Percentiles rank a stretch among this genome's conserved stretches.
Conservation (phyloP, 2,888 invertebrate genomes). For the Carterocephalus palaemon region DNA sequence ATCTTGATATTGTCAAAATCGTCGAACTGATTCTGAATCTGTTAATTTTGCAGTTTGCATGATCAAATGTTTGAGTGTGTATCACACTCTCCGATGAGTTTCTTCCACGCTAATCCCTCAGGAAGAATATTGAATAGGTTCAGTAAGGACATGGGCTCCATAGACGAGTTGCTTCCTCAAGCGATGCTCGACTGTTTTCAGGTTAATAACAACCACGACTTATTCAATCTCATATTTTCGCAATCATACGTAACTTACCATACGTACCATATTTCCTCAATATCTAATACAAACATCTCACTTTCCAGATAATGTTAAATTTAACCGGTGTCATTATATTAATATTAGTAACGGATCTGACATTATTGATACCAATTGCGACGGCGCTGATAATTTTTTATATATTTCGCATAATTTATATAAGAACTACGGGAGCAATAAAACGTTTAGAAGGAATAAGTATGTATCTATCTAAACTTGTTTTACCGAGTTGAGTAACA, state of each 20-base stretch:
- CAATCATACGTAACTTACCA: no score
- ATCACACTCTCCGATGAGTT: slow-evolving; percentile 75
- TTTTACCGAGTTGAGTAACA: no score
- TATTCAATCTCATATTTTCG: no score
- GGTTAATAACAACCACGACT: slow-evolving; percentile 45
- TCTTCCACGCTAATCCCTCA: slow-evolving; percentile 91
- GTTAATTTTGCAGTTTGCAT: slow-evolving; percentile 75
- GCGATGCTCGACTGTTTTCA: slow-evolving; percentile 85
- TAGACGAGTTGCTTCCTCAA: slow-evolving; percentile 88
- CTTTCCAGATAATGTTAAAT: slow-evolving; percentile 84
- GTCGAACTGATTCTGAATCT: no score
- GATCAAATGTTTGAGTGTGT: slow-evolving; percentile 82
- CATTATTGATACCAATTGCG: slow-evolving; percentile 67
- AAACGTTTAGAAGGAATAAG: slow-evolving; percentile 83
- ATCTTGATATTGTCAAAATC: no score
- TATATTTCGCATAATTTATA: slow-evolving; percentile 80
- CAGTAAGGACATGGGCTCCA: slow-evolving; percentile 90
- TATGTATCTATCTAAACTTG: slow-evolving; percentile 55
- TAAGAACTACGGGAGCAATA: slow-evolving; percentile 84
- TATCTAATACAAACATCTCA: not conserved
- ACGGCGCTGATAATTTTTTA: slow-evolving; percentile 81
- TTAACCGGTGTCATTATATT: slow-evolving; percentile 88
- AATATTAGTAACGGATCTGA: slow-evolving; percentile 80
- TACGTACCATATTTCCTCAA: no score
- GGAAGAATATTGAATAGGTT: slow-evolving; percentile 88